A percentile compares a stretch with the other conserved stretches of the same genome.
phyloP scores from a whole-genome alignment of 2,888 invertebrate species.

The Brachypalpus laphriformis region DNA sequence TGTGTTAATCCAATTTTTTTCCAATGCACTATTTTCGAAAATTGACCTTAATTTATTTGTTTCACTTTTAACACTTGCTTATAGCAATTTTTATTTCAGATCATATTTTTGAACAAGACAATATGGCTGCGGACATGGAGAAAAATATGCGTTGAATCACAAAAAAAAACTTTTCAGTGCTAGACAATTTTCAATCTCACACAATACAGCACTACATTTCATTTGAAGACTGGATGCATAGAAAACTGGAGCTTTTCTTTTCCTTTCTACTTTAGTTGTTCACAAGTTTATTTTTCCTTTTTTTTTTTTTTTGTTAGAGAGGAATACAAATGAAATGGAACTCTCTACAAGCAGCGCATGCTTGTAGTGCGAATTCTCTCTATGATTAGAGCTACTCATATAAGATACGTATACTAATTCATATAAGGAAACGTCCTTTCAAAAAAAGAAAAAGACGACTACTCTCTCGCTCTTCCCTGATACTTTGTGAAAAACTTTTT shows the following conservation, averaged over 20 bases:
- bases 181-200: slow-evolving; percentile 44
- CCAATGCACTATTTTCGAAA: slow-evolving; percentile 4
- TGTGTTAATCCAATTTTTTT: slow-evolving; percentile 27
- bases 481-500: background rate
- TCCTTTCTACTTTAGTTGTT: slow-evolving; percentile 51
- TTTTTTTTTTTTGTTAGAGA: slow-evolving; percentile 19
- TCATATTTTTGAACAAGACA: slow-evolving; percentile 13
- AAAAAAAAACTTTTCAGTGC: slow-evolving; percentile 13
- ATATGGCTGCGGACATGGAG: slow-evolving; percentile 30
- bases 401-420: slow-evolving; percentile 4
- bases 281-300: slow-evolving; percentile 51
- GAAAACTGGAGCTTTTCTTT: slow-evolving; percentile 60
- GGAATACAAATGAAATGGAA: slow-evolving; percentile 1
- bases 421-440: slow-evolving; percentile 21
- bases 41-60: background rate
- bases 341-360: slow-evolving; percentile 48
- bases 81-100: background rate
- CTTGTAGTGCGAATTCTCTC: too few species aligned
- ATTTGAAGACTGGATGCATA: slow-evolving; percentile 45
- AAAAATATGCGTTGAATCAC: slow-evolving; percentile 22
- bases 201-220: slow-evolving; percentile 52
- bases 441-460: background rate
- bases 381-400: slow-evolving; percentile 30
- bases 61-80: slow-evolving; percentile 2
- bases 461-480: background rate